Percentiles rank a stretch among this genome's conserved stretches.
phyloP scores from a whole-genome alignment of 2,797 vertebrate genomes.

The Pseudochaenichthys georgianus region DNA sequence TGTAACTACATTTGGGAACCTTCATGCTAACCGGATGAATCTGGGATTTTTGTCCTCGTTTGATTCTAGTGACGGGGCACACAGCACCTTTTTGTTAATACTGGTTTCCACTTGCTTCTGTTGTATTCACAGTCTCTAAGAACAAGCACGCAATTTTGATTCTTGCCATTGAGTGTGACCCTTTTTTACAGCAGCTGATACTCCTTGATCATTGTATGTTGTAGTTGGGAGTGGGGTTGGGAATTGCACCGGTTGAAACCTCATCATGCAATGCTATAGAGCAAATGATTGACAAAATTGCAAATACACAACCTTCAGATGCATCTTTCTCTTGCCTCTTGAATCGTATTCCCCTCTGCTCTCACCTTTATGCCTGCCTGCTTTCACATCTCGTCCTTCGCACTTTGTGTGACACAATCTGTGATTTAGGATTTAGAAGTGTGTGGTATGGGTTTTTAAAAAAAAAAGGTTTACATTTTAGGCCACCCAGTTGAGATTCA shows the following conservation, averaged over 20 bases:
- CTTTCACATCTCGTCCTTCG: not conserved
- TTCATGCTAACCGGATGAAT: constrained; percentile 42
- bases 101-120: constrained; percentile 43
- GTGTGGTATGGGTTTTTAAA: constrained; percentile 6
- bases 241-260: constrained; percentile 21
- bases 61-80: constrained; percentile 39
- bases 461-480: constrained; percentile 13
- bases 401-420: constrained; percentile 17
- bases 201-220: constrained; percentile 46
- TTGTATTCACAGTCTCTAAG: constrained; percentile 20
- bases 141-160: constrained; percentile 39
- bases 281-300: constrained; percentile 22
- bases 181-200: constrained; percentile 49
- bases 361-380: not conserved
- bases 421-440: constrained; percentile 29
- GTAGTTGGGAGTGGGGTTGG: constrained; percentile 35
- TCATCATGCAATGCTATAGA: constrained; percentile 32
- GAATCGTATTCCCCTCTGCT: not conserved
- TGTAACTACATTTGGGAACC: constrained; percentile 19
- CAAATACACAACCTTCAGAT: constrained; percentile 16
- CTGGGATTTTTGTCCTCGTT: constrained; percentile 43
- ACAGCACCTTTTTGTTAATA: constrained; percentile 48
- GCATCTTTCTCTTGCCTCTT: not conserved
- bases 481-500: constrained; percentile 15
- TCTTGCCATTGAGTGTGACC: constrained; percentile 27